Evolutionary conservation across 2,113 vertebrate species (phyloP), one percentile per base, ranked within the genome.

Genomic region (Megaceryle torquata): DNA sequence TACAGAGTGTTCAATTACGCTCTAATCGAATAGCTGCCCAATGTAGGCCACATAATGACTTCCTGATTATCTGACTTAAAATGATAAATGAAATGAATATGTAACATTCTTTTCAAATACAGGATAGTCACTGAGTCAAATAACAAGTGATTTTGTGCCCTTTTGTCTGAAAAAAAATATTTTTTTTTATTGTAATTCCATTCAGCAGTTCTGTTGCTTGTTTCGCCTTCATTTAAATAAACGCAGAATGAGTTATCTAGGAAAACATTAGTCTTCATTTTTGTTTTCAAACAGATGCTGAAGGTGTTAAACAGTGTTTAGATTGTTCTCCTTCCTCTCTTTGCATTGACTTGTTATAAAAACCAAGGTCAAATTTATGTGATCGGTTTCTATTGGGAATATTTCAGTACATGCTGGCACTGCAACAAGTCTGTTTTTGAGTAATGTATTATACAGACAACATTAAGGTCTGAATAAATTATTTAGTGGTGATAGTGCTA

Each of bases 61-160:
- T 99, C 99, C 99, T 99, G 99, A 99, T 99, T 99, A 99, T 99
- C 99, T 99, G 99, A 99, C 99, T 99, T 99, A 98, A 99, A 98
- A 98, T 99, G 99, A 99, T 99, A 98, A 99, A 99, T 99, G 99
- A 99, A 99, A 99, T 99, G 98, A 99, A 99, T 99, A 99, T 99
- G 98, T 99, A 99, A 97, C 97, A 95, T 97, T 97, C 97, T 97
- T 96, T 97, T 97, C 97, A 97, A 97, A 97, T 97, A 98, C 96
- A 97, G 95, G 96, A 97, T 95, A 97, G 97, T 97, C 95, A 89
- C 95, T 69, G 95, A 98, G 96, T 96, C 96, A 97, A 97, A 98
- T 94, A 79, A 97, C 97, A 98, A 96, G 96, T 96, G 96, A 97
- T 97, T 97, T 98, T 97, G 78, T 97, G 97, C 80, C 93, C 77